These are phyloP conservation scores for Nesoenas mayeri DNA, from an alignment of 2,113 vertebrate species.

Conservation along the genomic window DNA sequence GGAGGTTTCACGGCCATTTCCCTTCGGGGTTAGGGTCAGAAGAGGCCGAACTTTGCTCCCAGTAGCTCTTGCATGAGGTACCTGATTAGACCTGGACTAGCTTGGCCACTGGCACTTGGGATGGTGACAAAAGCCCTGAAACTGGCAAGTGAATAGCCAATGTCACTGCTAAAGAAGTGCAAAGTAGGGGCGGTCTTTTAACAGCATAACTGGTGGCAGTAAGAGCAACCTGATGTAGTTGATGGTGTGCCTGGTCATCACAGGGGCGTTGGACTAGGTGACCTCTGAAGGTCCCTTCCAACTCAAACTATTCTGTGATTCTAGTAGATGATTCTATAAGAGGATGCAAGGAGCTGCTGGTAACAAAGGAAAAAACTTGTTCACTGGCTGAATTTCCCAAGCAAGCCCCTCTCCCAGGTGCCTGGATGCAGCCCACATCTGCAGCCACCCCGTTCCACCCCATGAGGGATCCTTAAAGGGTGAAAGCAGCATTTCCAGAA, in stretches of 20 bases:
- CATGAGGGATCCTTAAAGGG: not conserved
- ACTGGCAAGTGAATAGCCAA: not conserved
- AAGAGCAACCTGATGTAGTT: not conserved
- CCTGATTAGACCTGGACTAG: rapidly evolving
- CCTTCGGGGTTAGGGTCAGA: not conserved
- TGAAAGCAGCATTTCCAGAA: not conserved
- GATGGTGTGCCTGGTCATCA: too few relatives aligned
- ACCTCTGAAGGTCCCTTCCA: too few relatives aligned
- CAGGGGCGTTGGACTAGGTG: too few relatives aligned
- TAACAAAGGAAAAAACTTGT: not conserved
- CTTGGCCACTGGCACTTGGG: rapidly evolving
- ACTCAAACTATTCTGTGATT: too few relatives aligned
- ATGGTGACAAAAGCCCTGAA: not conserved
- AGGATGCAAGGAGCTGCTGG: not conserved
- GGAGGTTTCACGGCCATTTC: not conserved
- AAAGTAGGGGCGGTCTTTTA: not conserved
- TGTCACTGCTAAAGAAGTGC: not conserved
- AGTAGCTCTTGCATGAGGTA: not conserved
- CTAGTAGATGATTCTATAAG: not conserved
- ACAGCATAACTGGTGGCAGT: not conserved
- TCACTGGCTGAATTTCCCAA: rapidly evolving
- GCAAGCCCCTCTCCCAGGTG: not conserved
- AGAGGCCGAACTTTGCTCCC: not conserved
- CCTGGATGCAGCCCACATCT: not conserved
- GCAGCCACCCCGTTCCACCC: not conserved